Percentiles rank a stretch among this genome's conserved stretches.
These are phyloP conservation scores for Eupithecia dodoneata DNA, from an alignment of 2,888 invertebrate species.

Conservation along the genomic window DNA sequence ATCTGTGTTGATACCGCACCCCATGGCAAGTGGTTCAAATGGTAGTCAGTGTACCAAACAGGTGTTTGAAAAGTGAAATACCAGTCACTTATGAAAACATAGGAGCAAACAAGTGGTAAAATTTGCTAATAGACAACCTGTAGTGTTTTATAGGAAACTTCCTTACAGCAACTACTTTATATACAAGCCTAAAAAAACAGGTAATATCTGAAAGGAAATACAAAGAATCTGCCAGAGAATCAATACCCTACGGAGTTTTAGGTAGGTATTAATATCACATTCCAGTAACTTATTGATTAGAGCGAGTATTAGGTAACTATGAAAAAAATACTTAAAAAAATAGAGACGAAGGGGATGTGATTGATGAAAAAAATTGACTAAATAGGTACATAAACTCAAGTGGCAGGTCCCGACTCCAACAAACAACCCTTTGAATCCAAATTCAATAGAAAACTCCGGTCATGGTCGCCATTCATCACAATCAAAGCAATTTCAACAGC, in stretches of 20 bases:
- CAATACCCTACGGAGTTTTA: no score
- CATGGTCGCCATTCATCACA: constrained; percentile 19
- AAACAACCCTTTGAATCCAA: constrained; percentile 26
- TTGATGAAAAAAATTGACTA: not conserved
- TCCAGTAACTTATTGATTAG: not conserved
- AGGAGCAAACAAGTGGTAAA: not conserved
- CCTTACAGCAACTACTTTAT: not conserved
- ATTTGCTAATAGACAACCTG: not conserved
- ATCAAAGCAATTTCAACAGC: constrained; percentile 15
- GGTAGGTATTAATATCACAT: no score
- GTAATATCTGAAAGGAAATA: not conserved
- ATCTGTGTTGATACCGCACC: not conserved
- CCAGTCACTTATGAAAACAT: not conserved
- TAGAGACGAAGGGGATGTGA: not conserved
- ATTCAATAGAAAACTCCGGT: constrained; percentile 10
- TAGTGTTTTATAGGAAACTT: not conserved
- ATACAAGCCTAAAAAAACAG: not conserved
- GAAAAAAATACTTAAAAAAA: not conserved
- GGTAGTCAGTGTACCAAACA: not conserved
- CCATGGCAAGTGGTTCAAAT: not conserved
- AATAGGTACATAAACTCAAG: not conserved
- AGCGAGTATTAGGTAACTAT: not conserved
- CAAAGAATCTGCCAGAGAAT: not conserved
- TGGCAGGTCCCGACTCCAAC: not conserved
- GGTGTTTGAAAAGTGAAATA: not conserved